Conservation (phyloP, 1,140 invertebrate species). For the Lordiphosa collinella region DNA sequence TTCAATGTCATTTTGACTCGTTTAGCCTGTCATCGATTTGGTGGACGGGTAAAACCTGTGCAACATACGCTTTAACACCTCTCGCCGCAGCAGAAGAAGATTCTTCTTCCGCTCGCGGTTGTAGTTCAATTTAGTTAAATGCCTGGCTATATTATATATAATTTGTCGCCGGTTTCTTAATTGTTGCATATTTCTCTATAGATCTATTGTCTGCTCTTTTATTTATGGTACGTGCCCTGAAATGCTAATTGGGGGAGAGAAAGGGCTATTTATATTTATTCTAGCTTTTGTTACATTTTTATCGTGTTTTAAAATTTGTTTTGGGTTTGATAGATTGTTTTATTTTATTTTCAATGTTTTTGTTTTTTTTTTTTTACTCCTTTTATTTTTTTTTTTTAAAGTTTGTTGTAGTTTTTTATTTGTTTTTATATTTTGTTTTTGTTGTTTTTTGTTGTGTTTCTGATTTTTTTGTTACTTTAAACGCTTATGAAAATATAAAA, state of each 20-base stretch:
- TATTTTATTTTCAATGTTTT: too few species aligned
- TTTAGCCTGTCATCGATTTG: slow-evolving; percentile 68
- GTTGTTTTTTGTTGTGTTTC: too few species aligned
- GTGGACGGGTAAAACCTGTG: slow-evolving; percentile 47
- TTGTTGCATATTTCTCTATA: slow-evolving; percentile 28
- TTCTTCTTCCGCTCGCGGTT: slow-evolving; percentile 18
- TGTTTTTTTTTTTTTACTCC: too few species aligned
- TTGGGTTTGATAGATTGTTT: too few species aligned
- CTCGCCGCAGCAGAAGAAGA: background rate
- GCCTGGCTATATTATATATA: slow-evolving; percentile 38
- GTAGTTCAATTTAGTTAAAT: slow-evolving; percentile 43
- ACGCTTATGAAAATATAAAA: too few species aligned
- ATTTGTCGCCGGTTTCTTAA: slow-evolving; percentile 47
- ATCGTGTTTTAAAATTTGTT: too few species aligned
- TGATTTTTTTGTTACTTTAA: too few species aligned
- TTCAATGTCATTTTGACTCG: slow-evolving; percentile 60
- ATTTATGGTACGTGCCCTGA: slow-evolving; percentile 42
- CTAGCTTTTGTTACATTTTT: too few species aligned
- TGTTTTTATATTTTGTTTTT: too few species aligned
- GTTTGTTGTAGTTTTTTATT: too few species aligned
- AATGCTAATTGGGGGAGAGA: slow-evolving; percentile 39
- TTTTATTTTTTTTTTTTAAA: too few species aligned
- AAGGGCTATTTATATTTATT: too few species aligned
- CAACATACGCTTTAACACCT: slow-evolving; percentile 12
- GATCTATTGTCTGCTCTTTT: slow-evolving; percentile 17